Conservation (phyloP, 2,797 vertebrate genomes). For the Darevskia nairensis region DNA sequence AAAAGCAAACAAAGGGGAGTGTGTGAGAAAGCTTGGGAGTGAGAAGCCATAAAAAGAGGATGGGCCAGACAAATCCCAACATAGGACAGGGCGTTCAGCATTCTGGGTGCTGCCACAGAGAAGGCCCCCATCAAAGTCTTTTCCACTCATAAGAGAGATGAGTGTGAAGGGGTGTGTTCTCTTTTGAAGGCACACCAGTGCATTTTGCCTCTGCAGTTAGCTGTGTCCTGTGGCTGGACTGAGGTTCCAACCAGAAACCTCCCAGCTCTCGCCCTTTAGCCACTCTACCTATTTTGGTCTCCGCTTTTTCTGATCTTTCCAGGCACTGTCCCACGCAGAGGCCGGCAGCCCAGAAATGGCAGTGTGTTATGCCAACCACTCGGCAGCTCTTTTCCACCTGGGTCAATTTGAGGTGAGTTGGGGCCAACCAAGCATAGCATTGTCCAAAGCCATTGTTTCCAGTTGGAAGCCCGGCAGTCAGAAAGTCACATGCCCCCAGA, state of each 20-base stretch:
- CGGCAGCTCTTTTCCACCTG: conserved; percentile 89
- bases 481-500: neutral
- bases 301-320: conserved; percentile 46
- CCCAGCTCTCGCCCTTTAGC: neutral
- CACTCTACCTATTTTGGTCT: too few species aligned
- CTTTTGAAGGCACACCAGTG: neutral
- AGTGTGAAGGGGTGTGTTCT: too few species aligned
- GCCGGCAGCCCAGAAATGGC: conserved; percentile 83
- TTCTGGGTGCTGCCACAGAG: neutral
- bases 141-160: neutral
- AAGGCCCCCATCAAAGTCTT: neutral
- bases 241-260: neutral
- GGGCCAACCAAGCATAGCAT: neutral
- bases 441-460: neutral
- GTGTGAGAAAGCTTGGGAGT: neutral
- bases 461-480: neutral
- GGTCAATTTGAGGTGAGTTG: conserved; percentile 84
- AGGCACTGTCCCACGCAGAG: conserved; percentile 86
- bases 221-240: neutral
- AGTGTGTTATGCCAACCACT: conserved; percentile 94
- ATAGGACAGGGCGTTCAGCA: neutral
- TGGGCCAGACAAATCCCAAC: neutral
- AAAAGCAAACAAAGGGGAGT: neutral
- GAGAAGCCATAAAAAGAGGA: neutral
- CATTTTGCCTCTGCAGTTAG: neutral